phyloP scores from a whole-genome alignment of 2,797 vertebrate genomes.

The Chaetodon trifasciatus region DNA sequence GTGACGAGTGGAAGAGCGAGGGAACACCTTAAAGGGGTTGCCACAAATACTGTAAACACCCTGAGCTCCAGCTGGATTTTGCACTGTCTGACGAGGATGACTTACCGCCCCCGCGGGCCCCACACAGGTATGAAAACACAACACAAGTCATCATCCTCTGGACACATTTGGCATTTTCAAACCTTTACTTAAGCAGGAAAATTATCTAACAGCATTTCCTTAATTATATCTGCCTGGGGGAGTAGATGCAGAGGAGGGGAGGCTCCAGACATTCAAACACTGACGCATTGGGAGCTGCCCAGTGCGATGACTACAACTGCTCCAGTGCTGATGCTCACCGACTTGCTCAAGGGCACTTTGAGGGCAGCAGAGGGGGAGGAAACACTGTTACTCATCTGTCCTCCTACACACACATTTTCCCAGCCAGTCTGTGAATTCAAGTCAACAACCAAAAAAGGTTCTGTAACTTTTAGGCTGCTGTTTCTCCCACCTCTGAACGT shows the following conservation, averaged over 20 bases:
- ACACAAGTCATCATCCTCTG: conserved; percentile 13
- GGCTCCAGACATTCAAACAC: conserved; percentile 50
- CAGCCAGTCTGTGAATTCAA: conserved; percentile 48
- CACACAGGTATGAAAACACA: conserved; percentile 32
- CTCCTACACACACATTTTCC: conserved; percentile 55
- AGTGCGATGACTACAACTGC: conserved; percentile 32
- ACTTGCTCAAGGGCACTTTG: conserved; percentile 63
- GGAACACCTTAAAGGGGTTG: conserved; percentile 39
- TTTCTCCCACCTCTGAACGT: conserved; percentile 27
- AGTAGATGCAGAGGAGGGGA: conserved; percentile 59
- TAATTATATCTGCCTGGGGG: conserved; percentile 60
- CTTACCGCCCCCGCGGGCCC: conserved; percentile 13
- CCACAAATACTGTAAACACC: conserved; percentile 36
- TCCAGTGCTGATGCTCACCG: conserved; percentile 45
- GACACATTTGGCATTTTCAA: conserved; percentile 49
- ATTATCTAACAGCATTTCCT: conserved; percentile 42
- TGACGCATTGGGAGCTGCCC: conserved; percentile 52
- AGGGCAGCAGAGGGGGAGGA: conserved; percentile 67
- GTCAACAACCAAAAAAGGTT: conserved; percentile 36
- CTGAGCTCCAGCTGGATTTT: conserved; percentile 38
- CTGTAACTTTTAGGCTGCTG: conserved; percentile 29
- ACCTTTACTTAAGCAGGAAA: conserved; percentile 53
- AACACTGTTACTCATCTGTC: conserved; percentile 71
- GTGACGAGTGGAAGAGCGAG: conserved; percentile 24
- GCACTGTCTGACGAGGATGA: conserved; percentile 44